phyloP scores from a whole-genome alignment of 2,888 invertebrate genomes.

The Nomada ferruginata region DNA sequence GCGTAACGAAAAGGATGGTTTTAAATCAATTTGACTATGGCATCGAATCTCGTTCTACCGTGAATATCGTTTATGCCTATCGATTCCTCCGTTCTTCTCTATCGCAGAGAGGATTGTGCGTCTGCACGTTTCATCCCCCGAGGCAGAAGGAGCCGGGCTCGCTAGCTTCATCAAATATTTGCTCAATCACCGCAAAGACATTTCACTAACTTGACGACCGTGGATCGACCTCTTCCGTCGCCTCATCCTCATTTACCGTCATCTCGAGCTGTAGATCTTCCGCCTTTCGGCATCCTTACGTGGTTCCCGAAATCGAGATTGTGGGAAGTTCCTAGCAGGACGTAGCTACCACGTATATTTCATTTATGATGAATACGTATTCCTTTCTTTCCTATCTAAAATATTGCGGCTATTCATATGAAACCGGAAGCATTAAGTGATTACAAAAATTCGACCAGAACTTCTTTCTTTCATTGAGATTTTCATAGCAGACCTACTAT shows the following conservation, averaged over 20 bases:
- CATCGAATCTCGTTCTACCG: constrained; percentile 13
- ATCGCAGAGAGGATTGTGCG: constrained; percentile 50
- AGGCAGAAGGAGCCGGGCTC: constrained; percentile 71
- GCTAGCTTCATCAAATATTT: constrained; percentile 82
- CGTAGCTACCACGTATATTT: not conserved
- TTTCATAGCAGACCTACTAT: no score
- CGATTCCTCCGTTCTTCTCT: constrained; percentile 58
- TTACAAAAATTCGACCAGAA: no score
- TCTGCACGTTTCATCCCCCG: constrained; percentile 61
- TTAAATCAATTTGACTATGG: constrained; percentile 40
- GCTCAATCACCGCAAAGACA: constrained; percentile 84
- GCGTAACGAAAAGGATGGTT: not conserved
- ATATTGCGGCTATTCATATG: not conserved
- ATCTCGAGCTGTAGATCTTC: constrained; percentile 39
- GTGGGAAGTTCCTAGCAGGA: constrained; percentile 44
- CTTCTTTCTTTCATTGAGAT: no score
- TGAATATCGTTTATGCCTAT: constrained; percentile 53
- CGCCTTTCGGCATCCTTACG: constrained; percentile 21
- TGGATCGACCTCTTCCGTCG: constrained; percentile 73
- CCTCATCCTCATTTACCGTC: constrained; percentile 61
- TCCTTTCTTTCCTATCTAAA: not conserved
- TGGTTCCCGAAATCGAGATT: constrained; percentile 46
- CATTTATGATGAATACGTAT: not conserved
- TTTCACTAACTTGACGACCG: constrained; percentile 80
- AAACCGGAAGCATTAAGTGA: no score